These are phyloP conservation scores for Phrixothrix hirtus DNA, from an alignment of 2,888 invertebrate genomes.

Conservation along the genomic window DNA sequence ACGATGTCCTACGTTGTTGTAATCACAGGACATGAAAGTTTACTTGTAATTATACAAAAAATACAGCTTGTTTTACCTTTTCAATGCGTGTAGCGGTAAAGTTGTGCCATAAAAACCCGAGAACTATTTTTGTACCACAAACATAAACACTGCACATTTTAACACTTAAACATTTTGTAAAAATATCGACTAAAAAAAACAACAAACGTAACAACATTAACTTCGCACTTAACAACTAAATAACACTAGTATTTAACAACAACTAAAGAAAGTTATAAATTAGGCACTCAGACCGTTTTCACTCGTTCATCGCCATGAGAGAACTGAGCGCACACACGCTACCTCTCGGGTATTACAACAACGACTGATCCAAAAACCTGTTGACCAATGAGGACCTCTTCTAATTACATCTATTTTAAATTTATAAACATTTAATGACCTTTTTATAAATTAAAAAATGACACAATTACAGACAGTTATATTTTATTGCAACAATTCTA, in stretches of 20 bases:
- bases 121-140: slow-evolving; percentile 42
- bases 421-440: too few relatives aligned
- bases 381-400: slow-evolving; percentile 1
- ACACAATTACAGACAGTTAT: too few relatives aligned
- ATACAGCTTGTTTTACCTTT: slow-evolving; percentile 30
- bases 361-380: slow-evolving; percentile 23
- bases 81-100: slow-evolving; percentile 29
- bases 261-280: slow-evolving; percentile 38
- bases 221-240: slow-evolving; percentile 36
- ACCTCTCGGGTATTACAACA: slow-evolving; percentile 33
- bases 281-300: slow-evolving; percentile 36
- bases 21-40: neutral
- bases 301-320: slow-evolving; percentile 40
- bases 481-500: too few relatives aligned
- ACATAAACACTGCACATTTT: slow-evolving; percentile 43
- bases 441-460: too few relatives aligned
- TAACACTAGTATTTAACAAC: slow-evolving; percentile 37
- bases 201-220: slow-evolving; percentile 29
- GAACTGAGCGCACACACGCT: slow-evolving; percentile 30
- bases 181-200: slow-evolving; percentile 31
- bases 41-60: slow-evolving; percentile 1
- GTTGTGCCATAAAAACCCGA: slow-evolving; percentile 39
- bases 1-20: neutral
- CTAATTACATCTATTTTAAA: neutral
- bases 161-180: slow-evolving; percentile 39